These are phyloP conservation scores for Tineola bisselliella DNA, from an alignment of 2,888 invertebrate species.

Conservation along the genomic window DNA sequence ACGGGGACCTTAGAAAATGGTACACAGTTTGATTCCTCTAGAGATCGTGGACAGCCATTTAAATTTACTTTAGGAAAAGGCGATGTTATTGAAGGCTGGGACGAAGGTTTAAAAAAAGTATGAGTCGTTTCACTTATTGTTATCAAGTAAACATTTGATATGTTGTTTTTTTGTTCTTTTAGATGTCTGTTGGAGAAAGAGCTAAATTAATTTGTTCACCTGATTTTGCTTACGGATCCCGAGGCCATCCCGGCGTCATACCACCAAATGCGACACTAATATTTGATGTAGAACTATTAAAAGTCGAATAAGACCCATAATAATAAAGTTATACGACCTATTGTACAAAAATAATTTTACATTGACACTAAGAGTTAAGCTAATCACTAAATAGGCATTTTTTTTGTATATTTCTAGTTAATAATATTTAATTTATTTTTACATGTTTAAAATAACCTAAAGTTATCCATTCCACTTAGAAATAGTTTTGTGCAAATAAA, in stretches of 20 bases:
- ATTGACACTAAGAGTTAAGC: too few relatives aligned
- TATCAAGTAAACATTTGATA: not conserved
- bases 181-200: slow-evolving; percentile 95
- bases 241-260: slow-evolving; percentile 93
- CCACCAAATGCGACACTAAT: slow-evolving; percentile 93
- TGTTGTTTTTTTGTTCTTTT: slow-evolving; percentile 21
- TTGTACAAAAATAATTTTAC: too few relatives aligned
- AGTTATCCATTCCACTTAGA: too few relatives aligned
- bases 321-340: too few relatives aligned
- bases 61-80: slow-evolving; percentile 94
- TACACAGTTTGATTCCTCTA: slow-evolving; percentile 94
- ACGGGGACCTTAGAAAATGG: slow-evolving; percentile 92
- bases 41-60: slow-evolving; percentile 93
- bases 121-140: too few relatives aligned
- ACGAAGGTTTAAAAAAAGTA: slow-evolving; percentile 92
- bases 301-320: slow-evolving; percentile 75
- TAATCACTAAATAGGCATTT: too few relatives aligned
- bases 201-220: slow-evolving; percentile 92
- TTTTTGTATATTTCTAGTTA: too few relatives aligned
- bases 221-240: slow-evolving; percentile 93
- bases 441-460: too few relatives aligned
- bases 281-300: slow-evolving; percentile 96
- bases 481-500: too few relatives aligned
- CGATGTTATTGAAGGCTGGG: slow-evolving; percentile 99
- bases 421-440: too few relatives aligned